Percentiles rank a stretch among this genome's conserved stretches.
Conservation (phyloP, 92 coral and sea anemone genomes). For the Heliopora coerulea region DNA sequence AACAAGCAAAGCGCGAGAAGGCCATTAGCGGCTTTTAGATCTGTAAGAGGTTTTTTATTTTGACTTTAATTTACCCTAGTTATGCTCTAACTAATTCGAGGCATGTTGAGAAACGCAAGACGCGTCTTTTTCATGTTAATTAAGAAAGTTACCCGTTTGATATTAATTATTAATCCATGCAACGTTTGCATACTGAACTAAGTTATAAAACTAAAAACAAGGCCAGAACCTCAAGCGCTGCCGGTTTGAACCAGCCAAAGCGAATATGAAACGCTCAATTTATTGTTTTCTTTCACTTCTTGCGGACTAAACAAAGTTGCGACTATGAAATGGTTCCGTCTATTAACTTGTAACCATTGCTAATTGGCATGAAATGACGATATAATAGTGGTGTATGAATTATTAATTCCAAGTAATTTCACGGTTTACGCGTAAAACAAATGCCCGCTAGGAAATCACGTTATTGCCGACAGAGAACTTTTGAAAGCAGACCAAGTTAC, state of each 20-base stretch:
- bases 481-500: not conserved
- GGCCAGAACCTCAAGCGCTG: not conserved
- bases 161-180: conserved; percentile 41
- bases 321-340: too few species aligned
- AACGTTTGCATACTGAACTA: not conserved
- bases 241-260: not conserved
- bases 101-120: not conserved
- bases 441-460: conserved; percentile 23
- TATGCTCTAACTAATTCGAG: not conserved
- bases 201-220: not conserved
- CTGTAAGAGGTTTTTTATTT: too few species aligned
- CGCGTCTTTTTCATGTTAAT: conserved; percentile 46
- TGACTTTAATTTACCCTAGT: not conserved
- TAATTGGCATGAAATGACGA: conserved; percentile 29
- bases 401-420: conserved; percentile 11
- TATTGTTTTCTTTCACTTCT: not conserved
- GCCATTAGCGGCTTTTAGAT: too few species aligned
- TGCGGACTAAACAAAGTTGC: not conserved
- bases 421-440: conserved; percentile 14
- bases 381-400: conserved; percentile 19
- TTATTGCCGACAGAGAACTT: not conserved
- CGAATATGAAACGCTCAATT: not conserved
- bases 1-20: too few species aligned
- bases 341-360: not conserved
- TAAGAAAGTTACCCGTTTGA: conserved; percentile 9